Evolutionary conservation across 2,113 vertebrate genomes (phyloP).

Genomic region (Pipa parva): DNA sequence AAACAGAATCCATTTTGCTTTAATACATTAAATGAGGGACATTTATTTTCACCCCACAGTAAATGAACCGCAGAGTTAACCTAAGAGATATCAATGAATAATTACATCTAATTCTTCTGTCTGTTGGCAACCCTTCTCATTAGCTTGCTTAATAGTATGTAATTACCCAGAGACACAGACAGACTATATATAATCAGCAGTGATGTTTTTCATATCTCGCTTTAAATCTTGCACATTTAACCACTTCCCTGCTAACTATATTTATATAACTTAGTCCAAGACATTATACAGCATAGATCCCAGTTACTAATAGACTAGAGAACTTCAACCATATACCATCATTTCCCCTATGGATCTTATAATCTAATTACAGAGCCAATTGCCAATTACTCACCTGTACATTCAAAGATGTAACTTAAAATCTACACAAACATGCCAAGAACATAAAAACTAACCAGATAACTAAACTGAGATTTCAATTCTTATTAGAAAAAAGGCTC

Average conservation of each 20-base stretch:
- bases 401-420: too few species aligned
- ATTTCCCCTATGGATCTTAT: too few species aligned
- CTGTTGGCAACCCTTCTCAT: conserved; percentile 21
- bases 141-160: conserved; percentile 8
- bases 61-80: not conserved
- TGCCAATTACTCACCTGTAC: too few species aligned
- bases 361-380: too few species aligned
- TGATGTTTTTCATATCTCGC: conserved; percentile 4
- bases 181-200: conserved; percentile 18
- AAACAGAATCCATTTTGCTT: not conserved
- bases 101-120: conserved; percentile 15
- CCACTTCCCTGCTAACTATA: not conserved
- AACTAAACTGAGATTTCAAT: too few species aligned
- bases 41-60: not conserved
- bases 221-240: not conserved
- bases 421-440: too few species aligned
- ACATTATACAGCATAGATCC: too few species aligned
- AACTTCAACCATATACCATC: too few species aligned
- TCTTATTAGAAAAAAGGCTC: too few species aligned
- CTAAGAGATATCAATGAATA: conserved; percentile 12
- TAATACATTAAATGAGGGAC: not conserved
- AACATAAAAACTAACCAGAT: too few species aligned
- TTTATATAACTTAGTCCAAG: too few species aligned
- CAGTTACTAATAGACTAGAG: too few species aligned
- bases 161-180: conserved; percentile 21